Conservation (phyloP, 2,888 invertebrate genomes). For the Scaptomyza tumidula region DNA sequence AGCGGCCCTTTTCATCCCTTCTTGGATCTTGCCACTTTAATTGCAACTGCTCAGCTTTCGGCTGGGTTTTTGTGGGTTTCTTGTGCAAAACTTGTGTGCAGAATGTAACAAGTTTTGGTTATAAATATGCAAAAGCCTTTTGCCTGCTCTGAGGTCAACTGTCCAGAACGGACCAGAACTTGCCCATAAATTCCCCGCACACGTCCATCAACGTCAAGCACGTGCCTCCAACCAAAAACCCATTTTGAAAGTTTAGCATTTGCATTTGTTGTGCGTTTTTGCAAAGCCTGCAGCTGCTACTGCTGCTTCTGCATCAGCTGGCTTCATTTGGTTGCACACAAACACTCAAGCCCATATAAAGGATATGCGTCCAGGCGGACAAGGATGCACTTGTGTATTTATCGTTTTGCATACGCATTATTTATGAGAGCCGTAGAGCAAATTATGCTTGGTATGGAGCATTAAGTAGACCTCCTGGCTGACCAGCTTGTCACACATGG, state of each 20-base stretch:
- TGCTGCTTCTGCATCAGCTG: constrained; percentile 19
- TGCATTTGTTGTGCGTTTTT: constrained; percentile 42
- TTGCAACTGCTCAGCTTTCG: constrained; percentile 36
- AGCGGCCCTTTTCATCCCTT: neutral
- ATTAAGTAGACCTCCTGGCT: constrained; percentile 53
- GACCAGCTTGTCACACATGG: constrained; percentile 28
- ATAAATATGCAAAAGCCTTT: constrained; percentile 72
- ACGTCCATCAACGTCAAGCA: constrained; percentile 65
- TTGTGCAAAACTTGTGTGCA: constrained; percentile 46
- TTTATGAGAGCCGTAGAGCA: constrained; percentile 57
- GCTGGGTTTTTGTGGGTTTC: constrained; percentile 38
- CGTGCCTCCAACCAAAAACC: neutral
- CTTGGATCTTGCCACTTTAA: constrained; percentile 11
- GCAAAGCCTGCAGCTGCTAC: constrained; percentile 34
- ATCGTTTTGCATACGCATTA: constrained; percentile 77
- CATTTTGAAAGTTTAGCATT: constrained; percentile 34
- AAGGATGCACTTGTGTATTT: constrained; percentile 64
- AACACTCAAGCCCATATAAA: neutral
- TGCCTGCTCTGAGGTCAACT: constrained; percentile 32
- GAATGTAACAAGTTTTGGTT: constrained; percentile 58
- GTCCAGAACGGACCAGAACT: constrained; percentile 36
- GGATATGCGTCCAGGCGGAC: constrained; percentile 6
- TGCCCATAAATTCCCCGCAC: constrained; percentile 59
- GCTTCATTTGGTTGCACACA: constrained; percentile 17
- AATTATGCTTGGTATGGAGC: constrained; percentile 39